phyloP scores from a whole-genome alignment of 2,797 vertebrate genomes.

The Selene dorsalis region DNA sequence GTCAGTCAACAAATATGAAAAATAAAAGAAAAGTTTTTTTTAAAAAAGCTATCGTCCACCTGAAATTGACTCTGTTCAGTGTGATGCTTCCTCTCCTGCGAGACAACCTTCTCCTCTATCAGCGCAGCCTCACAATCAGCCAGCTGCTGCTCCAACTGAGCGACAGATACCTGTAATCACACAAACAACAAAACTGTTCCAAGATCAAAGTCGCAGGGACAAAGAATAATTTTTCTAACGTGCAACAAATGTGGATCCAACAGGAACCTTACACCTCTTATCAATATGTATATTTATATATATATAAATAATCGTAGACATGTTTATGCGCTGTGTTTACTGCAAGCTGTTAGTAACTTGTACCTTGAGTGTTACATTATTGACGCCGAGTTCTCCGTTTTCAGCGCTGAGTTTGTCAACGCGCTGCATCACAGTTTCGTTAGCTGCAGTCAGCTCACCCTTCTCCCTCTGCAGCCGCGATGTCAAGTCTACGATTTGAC shows the following conservation, averaged over 20 bases:
- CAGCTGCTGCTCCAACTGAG: conserved; percentile 80
- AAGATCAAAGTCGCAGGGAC: neutral
- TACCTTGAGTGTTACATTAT: conserved; percentile 89
- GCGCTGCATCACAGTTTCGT: conserved; percentile 79
- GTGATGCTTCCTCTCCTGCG: conserved; percentile 80
- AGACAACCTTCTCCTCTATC: conserved; percentile 78
- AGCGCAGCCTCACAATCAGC: conserved; percentile 81
- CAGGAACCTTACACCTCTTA: neutral
- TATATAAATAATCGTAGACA: neutral
- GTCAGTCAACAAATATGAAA: neutral
- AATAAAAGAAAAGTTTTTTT: neutral
- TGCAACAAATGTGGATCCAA: neutral
- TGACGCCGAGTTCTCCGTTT: conserved; percentile 75
- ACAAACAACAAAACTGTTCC: neutral
- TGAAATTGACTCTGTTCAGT: conserved; percentile 80
- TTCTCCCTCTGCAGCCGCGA: conserved; percentile 80
- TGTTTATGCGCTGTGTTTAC: neutral
- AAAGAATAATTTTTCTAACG: neutral
- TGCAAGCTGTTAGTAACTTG: neutral
- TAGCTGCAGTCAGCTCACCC: conserved; percentile 73
- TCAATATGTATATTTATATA: no score
- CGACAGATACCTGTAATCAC: conserved; percentile 79
- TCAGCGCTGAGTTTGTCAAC: conserved; percentile 78
- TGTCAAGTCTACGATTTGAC: conserved; percentile 83
- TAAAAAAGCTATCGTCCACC: conserved; percentile 72